These are phyloP conservation scores for Falco rusticolus DNA, from an alignment of 2,797 vertebrate species.

Conservation along the genomic window DNA sequence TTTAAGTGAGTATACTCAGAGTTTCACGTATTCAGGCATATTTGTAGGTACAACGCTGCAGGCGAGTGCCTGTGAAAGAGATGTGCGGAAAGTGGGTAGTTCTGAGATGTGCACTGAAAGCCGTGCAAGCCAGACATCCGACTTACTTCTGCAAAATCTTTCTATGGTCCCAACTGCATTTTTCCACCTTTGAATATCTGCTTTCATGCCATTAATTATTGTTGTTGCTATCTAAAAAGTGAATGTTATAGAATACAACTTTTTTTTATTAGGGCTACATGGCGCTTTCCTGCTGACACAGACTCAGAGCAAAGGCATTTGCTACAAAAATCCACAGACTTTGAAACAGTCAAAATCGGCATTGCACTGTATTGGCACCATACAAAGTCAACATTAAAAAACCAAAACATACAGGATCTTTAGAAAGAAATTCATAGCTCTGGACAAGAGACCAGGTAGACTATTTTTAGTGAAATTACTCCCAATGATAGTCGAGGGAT, in stretches of 20 bases:
- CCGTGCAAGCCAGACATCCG: not conserved
- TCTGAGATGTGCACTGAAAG: not conserved
- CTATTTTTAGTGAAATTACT: not conserved
- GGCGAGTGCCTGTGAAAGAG: not conserved
- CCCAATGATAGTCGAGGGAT: not conserved
- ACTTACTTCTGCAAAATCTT: not conserved
- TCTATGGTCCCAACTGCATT: not conserved
- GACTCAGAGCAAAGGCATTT: not conserved
- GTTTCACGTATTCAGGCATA: not conserved
- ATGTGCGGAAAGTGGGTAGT: fast-evolving
- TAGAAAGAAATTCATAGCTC: not conserved
- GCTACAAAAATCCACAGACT: not conserved
- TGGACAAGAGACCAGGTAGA: not conserved
- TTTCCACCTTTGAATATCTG: not conserved
- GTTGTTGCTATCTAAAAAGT: not conserved
- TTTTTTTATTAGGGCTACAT: not conserved
- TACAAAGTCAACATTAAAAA: not conserved
- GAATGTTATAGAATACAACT: not conserved
- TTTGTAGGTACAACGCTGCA: not conserved
- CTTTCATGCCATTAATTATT: not conserved
- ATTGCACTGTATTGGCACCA: not conserved
- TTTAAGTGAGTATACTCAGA: not conserved
- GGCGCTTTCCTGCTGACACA: not conserved
- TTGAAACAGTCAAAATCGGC: not conserved
- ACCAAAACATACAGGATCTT: not conserved